A percentile compares a stretch with the other conserved stretches of the same genome.
Conservation (phyloP, 2,888 invertebrate species). For the Notocelia uddmanniana region DNA sequence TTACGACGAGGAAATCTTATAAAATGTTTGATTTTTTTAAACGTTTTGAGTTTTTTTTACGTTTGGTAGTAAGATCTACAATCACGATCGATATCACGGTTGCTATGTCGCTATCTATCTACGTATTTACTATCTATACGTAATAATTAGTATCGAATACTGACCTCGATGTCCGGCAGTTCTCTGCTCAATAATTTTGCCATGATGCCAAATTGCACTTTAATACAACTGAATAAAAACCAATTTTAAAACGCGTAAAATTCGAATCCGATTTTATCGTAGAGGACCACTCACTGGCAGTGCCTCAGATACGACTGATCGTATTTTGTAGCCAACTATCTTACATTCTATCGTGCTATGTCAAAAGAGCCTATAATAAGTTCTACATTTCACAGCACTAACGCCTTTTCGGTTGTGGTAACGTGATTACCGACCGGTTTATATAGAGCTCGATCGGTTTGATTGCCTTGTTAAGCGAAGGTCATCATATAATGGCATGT, state of each 20-base stretch:
- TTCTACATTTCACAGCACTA: background rate
- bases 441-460: conserved; percentile 23
- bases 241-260: conserved; percentile 40
- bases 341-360: background rate
- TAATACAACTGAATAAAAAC: conserved; percentile 38
- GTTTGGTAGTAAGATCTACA: conserved; percentile 3
- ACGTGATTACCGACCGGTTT: background rate
- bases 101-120: conserved; percentile 15
- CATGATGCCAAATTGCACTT: conserved; percentile 62
- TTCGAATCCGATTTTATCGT: conserved; percentile 47
- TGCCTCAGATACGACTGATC: conserved; percentile 74
- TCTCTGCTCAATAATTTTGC: conserved; percentile 89
- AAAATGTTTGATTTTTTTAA: too few species aligned
- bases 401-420: background rate
- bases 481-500: conserved; percentile 33
- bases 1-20: too few species aligned
- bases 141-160: conserved; percentile 53
- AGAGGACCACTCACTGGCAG: conserved; percentile 84
- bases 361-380: conserved; percentile 2
- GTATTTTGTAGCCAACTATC: conserved; percentile 11
- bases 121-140: background rate
- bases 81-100: conserved; percentile 13
- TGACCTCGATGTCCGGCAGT: conserved; percentile 93
- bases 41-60: too few species aligned
- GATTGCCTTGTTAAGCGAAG: conserved; percentile 38